Percentiles rank a stretch among this genome's conserved stretches.
These are phyloP conservation scores for Spinus pinus DNA, from an alignment of 2,797 vertebrate species.

Conservation along the genomic window DNA sequence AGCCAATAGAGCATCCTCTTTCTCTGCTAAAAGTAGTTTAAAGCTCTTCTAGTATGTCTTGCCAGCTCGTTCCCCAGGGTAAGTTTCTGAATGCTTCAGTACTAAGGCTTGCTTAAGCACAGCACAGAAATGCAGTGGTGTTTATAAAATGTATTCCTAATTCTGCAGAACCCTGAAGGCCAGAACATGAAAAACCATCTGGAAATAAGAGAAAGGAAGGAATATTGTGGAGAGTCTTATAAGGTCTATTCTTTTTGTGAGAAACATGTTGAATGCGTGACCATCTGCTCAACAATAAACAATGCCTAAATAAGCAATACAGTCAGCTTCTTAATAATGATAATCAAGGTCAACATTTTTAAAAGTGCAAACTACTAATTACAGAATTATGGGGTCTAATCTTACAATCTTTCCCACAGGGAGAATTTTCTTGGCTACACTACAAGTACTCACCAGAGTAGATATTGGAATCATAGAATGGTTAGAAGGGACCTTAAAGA, in stretches of 20 bases:
- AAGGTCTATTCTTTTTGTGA: background rate
- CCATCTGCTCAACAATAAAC: background rate
- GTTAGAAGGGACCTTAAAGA: background rate
- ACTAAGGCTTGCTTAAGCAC: background rate
- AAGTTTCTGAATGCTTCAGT: background rate
- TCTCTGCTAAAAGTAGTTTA: background rate
- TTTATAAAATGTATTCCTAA: constrained; percentile 30
- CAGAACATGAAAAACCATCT: background rate
- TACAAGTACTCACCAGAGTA: background rate
- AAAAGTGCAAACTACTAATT: background rate
- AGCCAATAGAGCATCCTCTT: background rate
- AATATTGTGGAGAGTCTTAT: background rate
- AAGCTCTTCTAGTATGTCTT: background rate
- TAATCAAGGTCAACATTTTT: background rate
- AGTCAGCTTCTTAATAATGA: background rate
- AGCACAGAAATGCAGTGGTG: background rate
- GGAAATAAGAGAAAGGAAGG: background rate
- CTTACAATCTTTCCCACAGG: background rate
- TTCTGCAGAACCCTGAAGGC: constrained; percentile 12
- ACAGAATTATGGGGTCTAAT: background rate
- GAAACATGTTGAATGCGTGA: background rate
- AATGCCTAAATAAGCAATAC: background rate
- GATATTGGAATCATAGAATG: background rate
- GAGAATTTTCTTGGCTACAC: background rate
- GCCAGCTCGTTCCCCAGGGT: background rate